Conservation (phyloP, 1,140 invertebrate species). For the Neelides sp. region DNA sequence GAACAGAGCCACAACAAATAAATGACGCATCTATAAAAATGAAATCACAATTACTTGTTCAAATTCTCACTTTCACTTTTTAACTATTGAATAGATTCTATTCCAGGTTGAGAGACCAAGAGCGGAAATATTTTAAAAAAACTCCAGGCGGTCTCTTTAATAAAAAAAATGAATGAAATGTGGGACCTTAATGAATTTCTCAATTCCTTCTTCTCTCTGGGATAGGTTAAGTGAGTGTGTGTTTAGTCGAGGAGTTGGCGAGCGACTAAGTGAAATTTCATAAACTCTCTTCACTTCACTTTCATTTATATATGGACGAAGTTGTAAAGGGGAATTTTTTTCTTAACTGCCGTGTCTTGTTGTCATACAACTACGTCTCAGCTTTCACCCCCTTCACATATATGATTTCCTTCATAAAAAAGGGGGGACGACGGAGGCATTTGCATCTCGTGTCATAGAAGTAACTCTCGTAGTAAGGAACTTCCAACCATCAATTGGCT, state of each 20-base stretch:
- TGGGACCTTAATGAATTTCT: conserved; percentile 1
- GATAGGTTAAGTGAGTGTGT: too few species aligned
- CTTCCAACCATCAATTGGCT: too few species aligned
- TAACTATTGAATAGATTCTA: background rate
- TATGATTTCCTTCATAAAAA: conserved; percentile 13
- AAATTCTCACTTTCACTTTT: background rate
- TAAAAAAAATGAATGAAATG: background rate
- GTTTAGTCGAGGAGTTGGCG: too few species aligned
- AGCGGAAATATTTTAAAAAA: conserved; percentile 9
- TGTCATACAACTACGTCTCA: conserved; percentile 1
- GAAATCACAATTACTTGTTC: background rate
- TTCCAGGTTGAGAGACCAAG: background rate
- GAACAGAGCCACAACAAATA: conserved; percentile 1
- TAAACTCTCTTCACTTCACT: background rate
- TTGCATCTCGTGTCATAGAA: too few species aligned
- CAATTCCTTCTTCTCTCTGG: too few species aligned
- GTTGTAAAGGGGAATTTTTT: conserved; percentile 3
- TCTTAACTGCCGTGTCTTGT: background rate
- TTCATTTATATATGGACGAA: conserved; percentile 14
- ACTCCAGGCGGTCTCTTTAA: too few species aligned
- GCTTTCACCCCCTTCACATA: conserved; percentile 10
- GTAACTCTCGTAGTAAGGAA: too few species aligned
- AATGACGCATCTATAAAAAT: conserved; percentile 7
- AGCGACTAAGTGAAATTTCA: conserved; percentile 8
- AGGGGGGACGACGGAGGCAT: too few species aligned